Evolutionary conservation across 2,888 invertebrate genomes (phyloP).

Genomic region (Carabus problematicus): DNA sequence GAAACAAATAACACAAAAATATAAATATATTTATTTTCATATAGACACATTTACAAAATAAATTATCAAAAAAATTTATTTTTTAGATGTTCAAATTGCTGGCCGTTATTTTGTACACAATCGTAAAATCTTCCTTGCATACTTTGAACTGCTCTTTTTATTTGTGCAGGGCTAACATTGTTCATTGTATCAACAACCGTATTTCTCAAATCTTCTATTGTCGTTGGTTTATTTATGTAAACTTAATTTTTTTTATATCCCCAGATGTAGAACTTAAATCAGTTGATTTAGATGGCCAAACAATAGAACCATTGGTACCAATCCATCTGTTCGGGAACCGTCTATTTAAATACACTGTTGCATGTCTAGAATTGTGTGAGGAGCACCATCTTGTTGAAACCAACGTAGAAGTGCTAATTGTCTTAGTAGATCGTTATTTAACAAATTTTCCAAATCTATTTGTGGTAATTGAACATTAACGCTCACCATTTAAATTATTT

Average conservation of each 20-base stretch:
- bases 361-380: not conserved
- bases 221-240: no score
- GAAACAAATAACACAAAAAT: no score
- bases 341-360: not conserved
- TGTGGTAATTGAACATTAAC: not conserved
- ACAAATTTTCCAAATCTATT: not conserved
- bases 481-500: no score
- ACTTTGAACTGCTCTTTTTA: no score
- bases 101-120: not conserved
- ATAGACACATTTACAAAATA: no score
- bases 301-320: not conserved
- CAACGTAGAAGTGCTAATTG: not conserved
- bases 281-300: not conserved
- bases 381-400: constrained; percentile 12
- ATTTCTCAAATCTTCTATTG: no score
- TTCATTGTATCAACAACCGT: no score
- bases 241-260: not conserved
- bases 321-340: not conserved
- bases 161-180: no score
- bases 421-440: not conserved
- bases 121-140: no score
- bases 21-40: no score
- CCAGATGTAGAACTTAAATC: not conserved
- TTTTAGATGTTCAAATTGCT: not conserved
- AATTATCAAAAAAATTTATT: not conserved